Evolutionary conservation across 2,888 invertebrate species (phyloP).

Genomic region (Drosophila putrida): DNA sequence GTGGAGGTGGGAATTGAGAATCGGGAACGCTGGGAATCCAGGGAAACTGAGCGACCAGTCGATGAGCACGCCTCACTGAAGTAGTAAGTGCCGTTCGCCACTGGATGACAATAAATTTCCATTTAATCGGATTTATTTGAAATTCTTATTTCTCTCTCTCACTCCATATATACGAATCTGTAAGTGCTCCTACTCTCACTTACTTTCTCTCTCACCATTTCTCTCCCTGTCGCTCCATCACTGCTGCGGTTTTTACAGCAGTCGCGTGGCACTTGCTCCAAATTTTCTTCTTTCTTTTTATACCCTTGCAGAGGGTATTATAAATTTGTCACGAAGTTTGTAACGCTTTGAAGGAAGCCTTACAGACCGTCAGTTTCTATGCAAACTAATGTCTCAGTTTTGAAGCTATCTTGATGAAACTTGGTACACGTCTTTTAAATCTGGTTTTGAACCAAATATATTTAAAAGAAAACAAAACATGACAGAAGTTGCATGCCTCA

Average conservation of each 20-base stretch:
- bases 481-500: no score
- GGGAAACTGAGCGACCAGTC: slow-evolving; percentile 55
- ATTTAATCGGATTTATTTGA: slow-evolving; percentile 84
- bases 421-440: no score
- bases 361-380: no score
- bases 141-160: slow-evolving; percentile 74
- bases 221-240: slow-evolving; percentile 26
- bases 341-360: no score
- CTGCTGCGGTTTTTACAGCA: slow-evolving; percentile 65
- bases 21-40: slow-evolving; percentile 24
- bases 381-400: no score
- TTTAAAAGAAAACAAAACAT: no score
- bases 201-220: slow-evolving; percentile 1
- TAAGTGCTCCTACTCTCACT: slow-evolving; percentile 35
- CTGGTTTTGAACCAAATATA: no score
- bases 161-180: slow-evolving; percentile 10
- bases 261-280: slow-evolving; percentile 66
- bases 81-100: slow-evolving; percentile 82
- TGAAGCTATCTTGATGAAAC: no score
- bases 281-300: slow-evolving; percentile 26
- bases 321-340: no score
- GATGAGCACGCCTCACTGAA: slow-evolving; percentile 77
- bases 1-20: slow-evolving; percentile 20
- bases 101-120: slow-evolving; percentile 82
- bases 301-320: no score